A percentile compares a stretch with the other conserved stretches of the same genome.
These are phyloP conservation scores for Coracias cyanogaster DNA, from an alignment of 2,797 vertebrate species.

Conservation along the genomic window DNA sequence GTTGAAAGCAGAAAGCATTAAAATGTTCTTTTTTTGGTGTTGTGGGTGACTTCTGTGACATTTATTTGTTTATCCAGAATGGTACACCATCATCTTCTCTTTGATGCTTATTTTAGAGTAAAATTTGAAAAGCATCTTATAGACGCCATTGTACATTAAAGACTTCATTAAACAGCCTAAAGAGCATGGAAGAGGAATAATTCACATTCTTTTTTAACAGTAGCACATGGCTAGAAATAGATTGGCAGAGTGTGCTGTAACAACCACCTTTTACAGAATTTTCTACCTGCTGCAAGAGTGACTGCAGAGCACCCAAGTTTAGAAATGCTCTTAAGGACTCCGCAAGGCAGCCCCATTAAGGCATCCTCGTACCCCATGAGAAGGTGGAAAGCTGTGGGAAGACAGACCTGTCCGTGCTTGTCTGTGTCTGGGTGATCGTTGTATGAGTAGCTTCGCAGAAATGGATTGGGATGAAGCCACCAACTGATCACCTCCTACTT, in stretches of 20 bases:
- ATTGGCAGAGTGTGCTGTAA: background rate
- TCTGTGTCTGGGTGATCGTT: background rate
- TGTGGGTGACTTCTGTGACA: background rate
- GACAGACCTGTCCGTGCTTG: background rate
- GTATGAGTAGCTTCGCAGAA: background rate
- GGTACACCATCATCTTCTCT: background rate
- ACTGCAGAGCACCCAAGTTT: background rate
- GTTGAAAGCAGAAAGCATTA: background rate
- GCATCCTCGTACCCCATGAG: background rate
- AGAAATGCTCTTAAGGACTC: background rate
- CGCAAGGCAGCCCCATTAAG: background rate
- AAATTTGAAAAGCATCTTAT: background rate
- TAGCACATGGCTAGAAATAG: background rate
- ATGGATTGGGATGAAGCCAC: background rate
- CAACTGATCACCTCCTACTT: background rate
- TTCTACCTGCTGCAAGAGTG: background rate
- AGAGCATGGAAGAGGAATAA: background rate
- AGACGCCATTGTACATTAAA: background rate
- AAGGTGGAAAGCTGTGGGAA: background rate
- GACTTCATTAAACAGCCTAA: background rate
- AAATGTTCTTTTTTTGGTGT: background rate
- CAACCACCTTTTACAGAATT: background rate
- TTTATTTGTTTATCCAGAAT: background rate
- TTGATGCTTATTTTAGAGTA: background rate
- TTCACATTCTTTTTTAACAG: background rate